Conservation (phyloP, 2,888 invertebrate species). For the Cenopis cana region DNA sequence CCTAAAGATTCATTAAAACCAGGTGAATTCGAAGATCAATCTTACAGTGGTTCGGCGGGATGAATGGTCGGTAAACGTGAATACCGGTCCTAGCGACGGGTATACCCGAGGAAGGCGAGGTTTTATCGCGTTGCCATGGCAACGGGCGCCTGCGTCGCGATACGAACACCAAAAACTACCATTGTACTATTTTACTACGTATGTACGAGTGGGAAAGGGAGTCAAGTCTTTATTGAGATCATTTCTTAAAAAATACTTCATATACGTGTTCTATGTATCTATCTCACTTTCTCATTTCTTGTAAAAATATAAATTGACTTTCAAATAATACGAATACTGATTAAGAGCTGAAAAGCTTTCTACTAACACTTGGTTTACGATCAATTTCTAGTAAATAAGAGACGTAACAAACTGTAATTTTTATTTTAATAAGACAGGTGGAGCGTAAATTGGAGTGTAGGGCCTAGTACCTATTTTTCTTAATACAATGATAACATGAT, state of each 20-base stretch:
- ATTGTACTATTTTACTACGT: slow-evolving; percentile 71
- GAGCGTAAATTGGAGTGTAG: background rate
- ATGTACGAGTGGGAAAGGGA: slow-evolving; percentile 48
- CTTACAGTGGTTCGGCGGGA: background rate
- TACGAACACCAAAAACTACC: slow-evolving; percentile 71
- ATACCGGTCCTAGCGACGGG: slow-evolving; percentile 58
- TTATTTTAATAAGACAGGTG: background rate
- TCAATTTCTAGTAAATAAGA: background rate
- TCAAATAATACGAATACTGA: background rate
- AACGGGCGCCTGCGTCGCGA: slow-evolving; percentile 77
- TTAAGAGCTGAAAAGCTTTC: background rate
- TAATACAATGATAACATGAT: too few species aligned
- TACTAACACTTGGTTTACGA: background rate
- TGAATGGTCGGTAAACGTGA: background rate
- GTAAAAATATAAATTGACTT: background rate
- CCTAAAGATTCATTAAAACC: background rate
- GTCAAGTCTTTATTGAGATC: background rate
- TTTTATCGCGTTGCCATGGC: slow-evolving; percentile 84
- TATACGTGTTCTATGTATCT: background rate
- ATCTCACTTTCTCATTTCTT: background rate
- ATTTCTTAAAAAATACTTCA: background rate
- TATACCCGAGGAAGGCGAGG: slow-evolving; percentile 84
- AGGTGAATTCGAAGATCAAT: background rate
- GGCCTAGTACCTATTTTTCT: too few species aligned
- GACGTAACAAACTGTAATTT: background rate